phyloP scores from a whole-genome alignment of 2,797 vertebrate genomes.

The Thripadectes ignobilis region DNA sequence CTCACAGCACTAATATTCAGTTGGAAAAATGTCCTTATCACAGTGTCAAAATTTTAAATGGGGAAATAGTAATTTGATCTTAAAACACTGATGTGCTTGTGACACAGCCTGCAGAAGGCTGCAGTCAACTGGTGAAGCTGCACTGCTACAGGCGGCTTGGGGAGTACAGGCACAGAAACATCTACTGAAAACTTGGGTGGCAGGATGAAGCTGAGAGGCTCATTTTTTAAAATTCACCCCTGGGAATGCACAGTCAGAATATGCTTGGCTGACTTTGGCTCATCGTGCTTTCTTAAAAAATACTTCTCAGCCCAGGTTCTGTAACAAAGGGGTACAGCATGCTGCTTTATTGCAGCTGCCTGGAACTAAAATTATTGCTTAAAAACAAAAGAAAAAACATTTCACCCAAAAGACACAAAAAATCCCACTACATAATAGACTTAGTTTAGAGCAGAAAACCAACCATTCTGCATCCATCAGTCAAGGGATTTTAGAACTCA shows the following conservation, averaged over 20 bases:
- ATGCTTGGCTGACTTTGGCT: not conserved
- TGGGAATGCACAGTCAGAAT: not conserved
- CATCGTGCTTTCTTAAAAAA: rapidly evolving
- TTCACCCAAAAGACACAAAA: not conserved
- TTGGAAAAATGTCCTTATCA: not conserved
- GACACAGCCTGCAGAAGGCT: not conserved
- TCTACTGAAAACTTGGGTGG: not conserved
- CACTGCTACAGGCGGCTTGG: not conserved
- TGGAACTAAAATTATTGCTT: not conserved
- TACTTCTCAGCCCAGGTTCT: not conserved
- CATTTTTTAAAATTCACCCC: slow-evolving; percentile 29
- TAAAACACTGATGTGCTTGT: not conserved
- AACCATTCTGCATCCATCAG: not conserved
- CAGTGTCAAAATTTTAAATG: not conserved
- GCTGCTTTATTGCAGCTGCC: not conserved
- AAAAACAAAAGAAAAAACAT: not conserved
- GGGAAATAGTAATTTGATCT: not conserved
- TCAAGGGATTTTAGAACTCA: not conserved
- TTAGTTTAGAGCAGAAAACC: not conserved
- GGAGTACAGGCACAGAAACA: not conserved
- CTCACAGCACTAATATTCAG: not conserved
- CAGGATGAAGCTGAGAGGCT: not conserved
- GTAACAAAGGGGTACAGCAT: not conserved
- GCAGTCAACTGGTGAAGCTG: not conserved
- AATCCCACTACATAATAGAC: not conserved